Conservation (phyloP, 2,888 invertebrate genomes). For the Perdita meconis region DNA sequence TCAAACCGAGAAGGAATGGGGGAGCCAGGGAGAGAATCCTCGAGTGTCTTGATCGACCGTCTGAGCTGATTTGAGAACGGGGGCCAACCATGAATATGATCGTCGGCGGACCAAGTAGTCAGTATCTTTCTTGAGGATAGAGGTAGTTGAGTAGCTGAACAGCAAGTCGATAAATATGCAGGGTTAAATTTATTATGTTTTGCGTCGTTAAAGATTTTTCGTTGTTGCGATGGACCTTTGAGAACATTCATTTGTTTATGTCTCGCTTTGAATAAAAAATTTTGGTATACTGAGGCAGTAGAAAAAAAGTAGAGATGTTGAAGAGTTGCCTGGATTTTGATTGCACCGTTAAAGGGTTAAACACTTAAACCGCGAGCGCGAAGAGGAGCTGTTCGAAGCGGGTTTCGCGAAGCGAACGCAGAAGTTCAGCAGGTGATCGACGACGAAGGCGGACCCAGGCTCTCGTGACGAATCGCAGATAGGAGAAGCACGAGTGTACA, state of each 20-base stretch:
- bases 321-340: no score
- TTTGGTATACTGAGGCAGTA: no score
- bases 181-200: no score
- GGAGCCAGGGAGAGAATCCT: constrained; percentile 34
- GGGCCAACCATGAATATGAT: constrained; percentile 40
- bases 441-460: constrained; percentile 45
- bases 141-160: neutral
- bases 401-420: neutral
- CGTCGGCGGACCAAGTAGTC: constrained; percentile 35
- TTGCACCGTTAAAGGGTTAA: no score
- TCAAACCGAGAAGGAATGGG: constrained; percentile 31
- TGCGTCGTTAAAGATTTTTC: no score
- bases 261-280: no score
- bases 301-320: no score
- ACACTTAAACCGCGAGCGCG: no score
- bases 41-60: constrained; percentile 66
- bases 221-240: no score
- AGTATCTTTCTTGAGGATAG: constrained; percentile 14
- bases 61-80: constrained; percentile 61
- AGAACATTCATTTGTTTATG: no score
- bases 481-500: constrained; percentile 45
- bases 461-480: constrained; percentile 61
- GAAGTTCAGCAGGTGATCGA: constrained; percentile 46
- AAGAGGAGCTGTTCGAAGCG: neutral
- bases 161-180: neutral